Percentiles rank a stretch among this genome's conserved stretches.
phyloP scores from a whole-genome alignment of 1,140 invertebrate species.

The Reticulitermes speratus region DNA sequence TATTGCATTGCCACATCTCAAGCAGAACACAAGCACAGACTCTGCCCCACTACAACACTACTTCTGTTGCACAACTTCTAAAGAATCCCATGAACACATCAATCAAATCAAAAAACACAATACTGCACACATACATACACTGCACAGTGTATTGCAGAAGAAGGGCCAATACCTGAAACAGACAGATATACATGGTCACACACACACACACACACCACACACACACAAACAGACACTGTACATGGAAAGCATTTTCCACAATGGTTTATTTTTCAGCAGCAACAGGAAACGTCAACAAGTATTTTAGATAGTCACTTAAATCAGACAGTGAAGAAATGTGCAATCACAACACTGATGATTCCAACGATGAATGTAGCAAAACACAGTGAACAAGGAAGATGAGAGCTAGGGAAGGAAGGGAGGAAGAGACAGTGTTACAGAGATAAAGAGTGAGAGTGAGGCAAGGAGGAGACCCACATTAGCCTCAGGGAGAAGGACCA shows the following conservation, averaged over 20 bases:
- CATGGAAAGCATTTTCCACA: slow-evolving; percentile 15
- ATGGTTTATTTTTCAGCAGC: background rate
- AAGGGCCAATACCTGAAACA: slow-evolving; percentile 32
- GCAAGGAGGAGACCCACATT: background rate
- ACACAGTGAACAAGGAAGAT: background rate
- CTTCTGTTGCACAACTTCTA: background rate
- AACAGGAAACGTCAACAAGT: background rate
- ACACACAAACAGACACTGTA: slow-evolving; percentile 25
- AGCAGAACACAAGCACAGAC: background rate
- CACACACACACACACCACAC: background rate
- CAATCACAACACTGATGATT: background rate
- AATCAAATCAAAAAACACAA: background rate
- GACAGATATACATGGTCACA: slow-evolving; percentile 30
- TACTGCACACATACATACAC: slow-evolving; percentile 20
- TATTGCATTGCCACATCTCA: too few relatives aligned
- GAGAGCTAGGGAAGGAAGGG: background rate
- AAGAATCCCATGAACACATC: slow-evolving; percentile 12
- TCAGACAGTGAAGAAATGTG: slow-evolving; percentile 6
- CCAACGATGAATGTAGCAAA: slow-evolving; percentile 7
- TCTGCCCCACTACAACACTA: background rate
- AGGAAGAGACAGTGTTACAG: background rate
- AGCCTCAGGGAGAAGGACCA: slow-evolving; percentile 7
- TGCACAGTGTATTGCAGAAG: slow-evolving; percentile 30
- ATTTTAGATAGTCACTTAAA: background rate
- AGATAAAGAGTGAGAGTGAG: background rate